These are phyloP conservation scores for Nanorana parkeri DNA, from an alignment of 2,113 vertebrate species.

Conservation along the genomic window DNA sequence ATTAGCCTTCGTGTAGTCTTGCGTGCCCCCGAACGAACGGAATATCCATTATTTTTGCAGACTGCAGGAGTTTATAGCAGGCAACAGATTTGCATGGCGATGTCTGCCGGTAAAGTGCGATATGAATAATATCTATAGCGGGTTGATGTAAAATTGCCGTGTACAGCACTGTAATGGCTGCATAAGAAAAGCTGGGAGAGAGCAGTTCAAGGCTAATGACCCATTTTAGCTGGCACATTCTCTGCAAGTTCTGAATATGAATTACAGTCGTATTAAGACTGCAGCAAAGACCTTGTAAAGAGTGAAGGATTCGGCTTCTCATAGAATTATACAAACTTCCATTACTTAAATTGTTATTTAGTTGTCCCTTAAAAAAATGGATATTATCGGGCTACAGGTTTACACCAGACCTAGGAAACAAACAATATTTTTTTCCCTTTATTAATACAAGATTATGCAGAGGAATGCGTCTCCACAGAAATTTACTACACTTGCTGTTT, in stretches of 20 bases:
- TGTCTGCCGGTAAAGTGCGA: neutral
- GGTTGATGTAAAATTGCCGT: conserved; percentile 18
- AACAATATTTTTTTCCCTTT: conserved; percentile 27
- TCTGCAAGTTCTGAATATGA: conserved; percentile 34
- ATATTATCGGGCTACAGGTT: neutral
- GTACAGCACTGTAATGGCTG: conserved; percentile 27
- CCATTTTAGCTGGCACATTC: conserved; percentile 20
- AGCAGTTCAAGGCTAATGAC: conserved; percentile 40
- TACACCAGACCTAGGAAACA: neutral
- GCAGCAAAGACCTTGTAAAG: conserved; percentile 38
- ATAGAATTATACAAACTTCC: neutral
- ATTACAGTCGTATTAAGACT: conserved; percentile 34
- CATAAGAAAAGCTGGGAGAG: conserved; percentile 30
- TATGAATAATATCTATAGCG: conserved; percentile 22
- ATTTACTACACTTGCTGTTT: neutral
- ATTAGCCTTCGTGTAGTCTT: too few species aligned
- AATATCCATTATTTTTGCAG: too few species aligned
- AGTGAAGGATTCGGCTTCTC: conserved; percentile 13
- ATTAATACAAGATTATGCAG: neutral
- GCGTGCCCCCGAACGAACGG: too few species aligned
- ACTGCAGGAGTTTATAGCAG: too few species aligned
- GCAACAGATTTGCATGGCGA: neutral
- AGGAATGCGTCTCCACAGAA: neutral
- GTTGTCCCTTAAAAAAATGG: conserved; percentile 2
- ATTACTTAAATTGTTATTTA: conserved; percentile 22